phyloP scores from a whole-genome alignment of 1,140 invertebrate species.

The Sitodiplosis mosellana region DNA sequence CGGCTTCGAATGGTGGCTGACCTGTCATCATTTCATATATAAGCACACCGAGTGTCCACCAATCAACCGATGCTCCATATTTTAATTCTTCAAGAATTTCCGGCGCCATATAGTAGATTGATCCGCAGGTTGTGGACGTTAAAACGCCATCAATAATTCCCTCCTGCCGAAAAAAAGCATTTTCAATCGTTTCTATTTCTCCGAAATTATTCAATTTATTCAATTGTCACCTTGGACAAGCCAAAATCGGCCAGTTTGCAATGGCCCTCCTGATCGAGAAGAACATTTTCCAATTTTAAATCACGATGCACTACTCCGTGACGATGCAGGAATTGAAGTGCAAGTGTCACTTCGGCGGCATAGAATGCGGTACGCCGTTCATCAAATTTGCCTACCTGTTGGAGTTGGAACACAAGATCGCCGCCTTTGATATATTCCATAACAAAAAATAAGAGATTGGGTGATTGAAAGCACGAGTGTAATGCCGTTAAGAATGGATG shows the following conservation, averaged over 20 bases:
- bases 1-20: slow-evolving; percentile 97
- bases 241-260: slow-evolving; percentile 97
- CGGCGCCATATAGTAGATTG: slow-evolving; percentile 97
- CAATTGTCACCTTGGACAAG: slow-evolving; percentile 80
- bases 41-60: slow-evolving; percentile 95
- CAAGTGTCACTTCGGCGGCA: slow-evolving; percentile 98
- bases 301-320: slow-evolving; percentile 98
- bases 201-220: too few species aligned
- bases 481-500: slow-evolving; percentile 97
- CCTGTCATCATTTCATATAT: slow-evolving; percentile 99
- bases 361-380: slow-evolving; percentile 91
- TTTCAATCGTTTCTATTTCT: background rate
- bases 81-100: slow-evolving; percentile 84
- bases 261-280: slow-evolving; percentile 93
- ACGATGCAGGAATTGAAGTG: slow-evolving; percentile 90
- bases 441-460: slow-evolving; percentile 90
- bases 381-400: slow-evolving; percentile 93
- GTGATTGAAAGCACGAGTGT: slow-evolving; percentile 95
- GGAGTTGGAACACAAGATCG: slow-evolving; percentile 99
- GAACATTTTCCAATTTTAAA: slow-evolving; percentile 96
- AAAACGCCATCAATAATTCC: slow-evolving; percentile 56
- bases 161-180: slow-evolving; percentile 12
- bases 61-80: slow-evolving; percentile 95
- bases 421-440: slow-evolving; percentile 89
- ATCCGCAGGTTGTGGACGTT: slow-evolving; percentile 93